Evolutionary conservation across 2,113 vertebrate genomes (phyloP).

Genomic region (Haemorhous mexicanus): DNA sequence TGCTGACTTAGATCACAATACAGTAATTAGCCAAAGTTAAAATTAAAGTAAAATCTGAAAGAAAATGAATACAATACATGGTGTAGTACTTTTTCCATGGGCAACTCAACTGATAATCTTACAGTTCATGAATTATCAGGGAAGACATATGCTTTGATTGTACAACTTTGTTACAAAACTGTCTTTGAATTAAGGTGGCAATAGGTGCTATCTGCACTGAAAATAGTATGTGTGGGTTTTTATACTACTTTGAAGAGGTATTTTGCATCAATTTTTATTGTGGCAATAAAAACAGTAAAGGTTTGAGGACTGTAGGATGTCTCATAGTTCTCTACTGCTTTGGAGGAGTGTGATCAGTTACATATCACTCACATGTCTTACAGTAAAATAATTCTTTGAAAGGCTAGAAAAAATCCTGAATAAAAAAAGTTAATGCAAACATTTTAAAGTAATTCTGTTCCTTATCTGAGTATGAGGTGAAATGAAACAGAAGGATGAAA

Average conservation of each 20-base stretch:
- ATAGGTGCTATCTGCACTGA: not conserved
- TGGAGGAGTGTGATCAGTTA: not conserved
- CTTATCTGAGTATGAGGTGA: not conserved
- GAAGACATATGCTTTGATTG: not conserved
- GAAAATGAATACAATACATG: slow-evolving; percentile 20
- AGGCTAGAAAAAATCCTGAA: not conserved
- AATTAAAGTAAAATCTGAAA: slow-evolving; percentile 40
- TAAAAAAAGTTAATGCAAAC: not conserved
- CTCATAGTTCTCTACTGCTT: not conserved
- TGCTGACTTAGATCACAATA: slow-evolving; percentile 33
- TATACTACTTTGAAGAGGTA: not conserved
- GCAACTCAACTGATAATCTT: not conserved
- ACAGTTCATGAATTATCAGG: not conserved
- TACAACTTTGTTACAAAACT: not conserved
- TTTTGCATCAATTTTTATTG: not conserved
- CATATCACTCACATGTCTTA: not conserved
- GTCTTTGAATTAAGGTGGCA: not conserved
- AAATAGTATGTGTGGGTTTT: accelerated
- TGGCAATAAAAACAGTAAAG: not conserved
- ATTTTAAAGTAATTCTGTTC: not conserved
- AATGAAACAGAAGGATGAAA: not conserved
- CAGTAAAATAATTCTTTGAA: not conserved
- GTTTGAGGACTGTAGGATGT: not conserved
- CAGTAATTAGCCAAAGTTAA: slow-evolving; percentile 34
- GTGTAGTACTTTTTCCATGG: not conserved